Evolutionary conservation across 2,113 vertebrate species (phyloP), one percentile per base, ranked within the genome.

Genomic region (Pitta sordida): DNA sequence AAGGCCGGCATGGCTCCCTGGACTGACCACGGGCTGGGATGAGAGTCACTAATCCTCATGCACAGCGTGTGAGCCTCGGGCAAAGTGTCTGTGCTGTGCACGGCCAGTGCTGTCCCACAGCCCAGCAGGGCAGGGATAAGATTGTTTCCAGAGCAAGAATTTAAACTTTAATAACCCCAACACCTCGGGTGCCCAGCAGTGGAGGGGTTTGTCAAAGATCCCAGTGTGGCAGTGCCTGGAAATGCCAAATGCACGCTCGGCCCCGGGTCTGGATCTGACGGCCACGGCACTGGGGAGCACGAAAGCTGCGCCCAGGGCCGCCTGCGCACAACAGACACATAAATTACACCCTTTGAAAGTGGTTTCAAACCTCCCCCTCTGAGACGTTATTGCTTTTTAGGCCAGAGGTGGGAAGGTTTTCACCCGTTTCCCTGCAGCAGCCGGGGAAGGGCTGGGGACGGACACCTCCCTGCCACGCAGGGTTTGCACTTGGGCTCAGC

Each of bases 21-120:
- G 15, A 87, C 87, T 90, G 94, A 95, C 94, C 94, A 85, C 3
- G 19, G 91, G 89, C 81, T 88, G 92, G 84, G 89, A 27, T 29
- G 62, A 23, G 92, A 91, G 81, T 79, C 81, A 58, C 62, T 76
- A 51, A 91, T 84, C 49, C 92, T 71, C 80, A 15, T 10, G 56
- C 68, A 30, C 63, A 14, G 84, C 71, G 43, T 91, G 62, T 3
- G 71, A 88, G 94, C 94, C 95, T 16, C 14, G 6, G 82, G 94
- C 84, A 80, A 80, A 60, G 30, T 19, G 63, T 53, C 83, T 91
- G 83, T 3, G 62, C 84, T 11, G 17, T 2, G 59, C 67, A 3
- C 1, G 20, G 81, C 24, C 78, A 27, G 27, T 67, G 6, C 16
- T 0, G 4, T 4, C 63, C 69, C 15, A 4, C 84, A 60, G 71